Evolutionary conservation across 2,113 vertebrate genomes (phyloP).

Genomic region (Sylvia atricapilla): DNA sequence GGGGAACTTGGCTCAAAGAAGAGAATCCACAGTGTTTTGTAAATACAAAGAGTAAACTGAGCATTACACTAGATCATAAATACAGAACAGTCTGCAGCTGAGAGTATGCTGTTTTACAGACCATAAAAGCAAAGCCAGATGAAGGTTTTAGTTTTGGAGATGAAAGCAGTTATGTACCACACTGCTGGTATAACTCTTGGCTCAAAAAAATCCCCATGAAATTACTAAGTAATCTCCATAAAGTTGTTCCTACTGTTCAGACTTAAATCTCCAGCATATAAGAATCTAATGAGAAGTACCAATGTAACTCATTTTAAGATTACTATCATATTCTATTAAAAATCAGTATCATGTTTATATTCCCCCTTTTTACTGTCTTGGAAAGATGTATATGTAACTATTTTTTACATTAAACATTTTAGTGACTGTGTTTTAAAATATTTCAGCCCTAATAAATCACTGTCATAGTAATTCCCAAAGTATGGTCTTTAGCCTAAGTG

Average conservation of each 20-base stretch:
- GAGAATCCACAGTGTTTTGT: neutral
- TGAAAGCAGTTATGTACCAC: neutral
- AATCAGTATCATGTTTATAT: neutral
- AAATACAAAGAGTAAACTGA: neutral
- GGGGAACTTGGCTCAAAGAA: neutral
- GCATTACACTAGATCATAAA: neutral
- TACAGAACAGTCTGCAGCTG: neutral
- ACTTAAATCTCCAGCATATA: neutral
- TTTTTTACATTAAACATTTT: neutral
- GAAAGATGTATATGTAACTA: neutral
- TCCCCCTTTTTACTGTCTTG: neutral
- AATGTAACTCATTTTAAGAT: neutral
- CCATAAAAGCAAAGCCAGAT: neutral
- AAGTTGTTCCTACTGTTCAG: neutral
- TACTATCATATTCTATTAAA: neutral
- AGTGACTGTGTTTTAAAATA: neutral
- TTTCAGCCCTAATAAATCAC: neutral
- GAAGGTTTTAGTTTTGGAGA: neutral
- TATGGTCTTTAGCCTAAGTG: neutral
- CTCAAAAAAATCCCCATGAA: neutral
- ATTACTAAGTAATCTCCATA: neutral
- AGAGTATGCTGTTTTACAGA: neutral
- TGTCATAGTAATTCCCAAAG: neutral
- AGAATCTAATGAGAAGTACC: neutral
- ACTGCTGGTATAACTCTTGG: neutral